Percentiles rank a stretch among this genome's conserved stretches.
phyloP scores from a whole-genome alignment of 2,113 vertebrate genomes.

The Caretta caretta region DNA sequence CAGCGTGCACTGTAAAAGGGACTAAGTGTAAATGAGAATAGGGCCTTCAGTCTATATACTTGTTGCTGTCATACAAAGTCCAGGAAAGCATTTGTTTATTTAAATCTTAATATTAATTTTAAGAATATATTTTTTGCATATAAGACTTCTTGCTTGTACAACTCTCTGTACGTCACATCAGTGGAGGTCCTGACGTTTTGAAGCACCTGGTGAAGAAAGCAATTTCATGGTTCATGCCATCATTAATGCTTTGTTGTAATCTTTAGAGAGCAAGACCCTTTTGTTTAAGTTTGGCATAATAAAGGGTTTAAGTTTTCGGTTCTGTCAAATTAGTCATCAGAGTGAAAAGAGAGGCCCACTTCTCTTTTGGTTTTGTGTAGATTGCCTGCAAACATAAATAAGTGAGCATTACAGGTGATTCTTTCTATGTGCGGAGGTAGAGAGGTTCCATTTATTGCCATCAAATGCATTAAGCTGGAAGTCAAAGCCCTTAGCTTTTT shows the following conservation, averaged over 20 bases:
- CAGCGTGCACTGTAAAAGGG: background rate
- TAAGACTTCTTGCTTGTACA: background rate
- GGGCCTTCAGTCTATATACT: background rate
- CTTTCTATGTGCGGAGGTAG: slow-evolving; percentile 68
- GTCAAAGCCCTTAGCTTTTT: slow-evolving; percentile 81
- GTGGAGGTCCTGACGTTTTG: slow-evolving; percentile 67
- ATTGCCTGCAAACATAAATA: slow-evolving; percentile 53
- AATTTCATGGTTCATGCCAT: slow-evolving; percentile 87
- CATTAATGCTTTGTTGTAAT: slow-evolving; percentile 80
- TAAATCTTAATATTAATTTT: slow-evolving; percentile 4
- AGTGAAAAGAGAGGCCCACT: slow-evolving; percentile 53
- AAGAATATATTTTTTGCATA: background rate
- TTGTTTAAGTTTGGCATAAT: slow-evolving; percentile 82
- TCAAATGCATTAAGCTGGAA: slow-evolving; percentile 75
- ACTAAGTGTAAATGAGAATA: background rate
- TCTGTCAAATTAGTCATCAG: slow-evolving; percentile 82
- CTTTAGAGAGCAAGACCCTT: slow-evolving; percentile 79
- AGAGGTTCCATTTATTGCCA: slow-evolving; percentile 80
- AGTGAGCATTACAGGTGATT: slow-evolving; percentile 74
- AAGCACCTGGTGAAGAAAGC: slow-evolving; percentile 82
- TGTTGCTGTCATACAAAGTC: background rate
- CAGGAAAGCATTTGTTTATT: background rate
- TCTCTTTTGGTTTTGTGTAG: slow-evolving; percentile 35
- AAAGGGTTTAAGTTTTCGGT: slow-evolving; percentile 79
- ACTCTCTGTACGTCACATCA: rapidly evolving